Evolutionary conservation across 2,888 invertebrate genomes (phyloP).

Genomic region (Lepidochrysops patricia): DNA sequence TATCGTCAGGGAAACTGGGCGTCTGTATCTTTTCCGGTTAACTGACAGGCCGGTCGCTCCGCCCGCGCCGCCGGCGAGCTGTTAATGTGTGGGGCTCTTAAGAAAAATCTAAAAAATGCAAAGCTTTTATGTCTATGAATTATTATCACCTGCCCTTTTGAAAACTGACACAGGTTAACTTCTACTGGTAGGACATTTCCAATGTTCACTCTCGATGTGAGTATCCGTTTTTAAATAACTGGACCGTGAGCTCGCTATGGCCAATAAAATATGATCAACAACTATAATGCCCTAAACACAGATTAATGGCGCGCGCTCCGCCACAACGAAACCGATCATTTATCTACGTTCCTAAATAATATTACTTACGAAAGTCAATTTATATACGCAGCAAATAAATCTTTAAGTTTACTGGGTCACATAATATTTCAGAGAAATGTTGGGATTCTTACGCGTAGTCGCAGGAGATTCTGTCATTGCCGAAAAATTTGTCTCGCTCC

Average conservation of each 20-base stretch:
- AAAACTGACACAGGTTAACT: too few species aligned
- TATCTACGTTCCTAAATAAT: not conserved
- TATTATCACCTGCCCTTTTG: too few species aligned
- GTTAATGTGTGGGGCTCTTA: too few species aligned
- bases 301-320: not conserved
- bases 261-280: not conserved
- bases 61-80: too few species aligned
- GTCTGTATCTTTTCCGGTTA: too few species aligned
- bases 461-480: not conserved
- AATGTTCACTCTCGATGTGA: not conserved
- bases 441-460: not conserved
- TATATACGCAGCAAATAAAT: constrained; percentile 1
- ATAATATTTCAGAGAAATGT: not conserved
- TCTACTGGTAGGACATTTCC: not conserved
- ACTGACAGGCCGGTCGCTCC: too few species aligned
- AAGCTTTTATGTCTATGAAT: too few species aligned
- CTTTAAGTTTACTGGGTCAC: not conserved
- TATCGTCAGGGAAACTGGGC: too few species aligned
- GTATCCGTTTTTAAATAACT: not conserved
- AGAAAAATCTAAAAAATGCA: too few species aligned
- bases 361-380: not conserved
- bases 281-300: not conserved
- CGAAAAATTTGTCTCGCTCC: not conserved
- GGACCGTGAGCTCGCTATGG: not conserved
- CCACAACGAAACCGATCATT: not conserved